phyloP scores from a whole-genome alignment of 2,113 vertebrate genomes.

The Myrmecophaga tridactyla region DNA sequence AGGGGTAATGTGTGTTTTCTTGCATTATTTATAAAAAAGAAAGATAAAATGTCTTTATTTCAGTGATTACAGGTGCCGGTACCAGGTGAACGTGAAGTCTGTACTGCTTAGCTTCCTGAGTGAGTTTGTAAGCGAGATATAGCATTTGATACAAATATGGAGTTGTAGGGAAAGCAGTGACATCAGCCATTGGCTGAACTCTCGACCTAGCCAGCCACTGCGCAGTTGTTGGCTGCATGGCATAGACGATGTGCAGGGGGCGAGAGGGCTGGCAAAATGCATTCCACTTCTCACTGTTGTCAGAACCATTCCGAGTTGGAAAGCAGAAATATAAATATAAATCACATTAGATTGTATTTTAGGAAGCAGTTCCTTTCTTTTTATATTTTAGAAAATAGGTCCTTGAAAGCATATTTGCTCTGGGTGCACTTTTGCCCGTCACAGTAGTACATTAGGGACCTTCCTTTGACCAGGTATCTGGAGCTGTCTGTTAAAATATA shows the following conservation, averaged over 20 bases:
- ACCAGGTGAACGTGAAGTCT: not conserved
- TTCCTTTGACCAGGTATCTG: not conserved
- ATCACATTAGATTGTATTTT: not conserved
- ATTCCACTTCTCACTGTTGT: not conserved
- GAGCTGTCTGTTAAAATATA: not conserved
- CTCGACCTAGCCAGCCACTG: not conserved
- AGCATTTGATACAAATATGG: fast-evolving
- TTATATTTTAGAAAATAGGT: not conserved
- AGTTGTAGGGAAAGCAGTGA: not conserved
- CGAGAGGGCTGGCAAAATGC: fast-evolving
- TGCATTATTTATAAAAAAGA: not conserved
- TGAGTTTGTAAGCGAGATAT: not conserved
- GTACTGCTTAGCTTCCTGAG: not conserved
- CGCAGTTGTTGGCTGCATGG: not conserved
- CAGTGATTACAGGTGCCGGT: not conserved
- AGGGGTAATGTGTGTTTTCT: not conserved
- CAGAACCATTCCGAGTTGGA: not conserved
- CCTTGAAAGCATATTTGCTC: not conserved
- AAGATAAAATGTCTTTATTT: not conserved
- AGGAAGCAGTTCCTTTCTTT: not conserved
- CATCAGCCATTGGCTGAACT: not conserved
- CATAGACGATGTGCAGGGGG: no score
- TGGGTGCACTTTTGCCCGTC: not conserved
- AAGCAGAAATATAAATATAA: not conserved
- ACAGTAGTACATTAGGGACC: not conserved